A percentile compares a stretch with the other conserved stretches of the same genome.
Conservation (phyloP, 1,140 invertebrate species). For the Eubasilissa regina region DNA sequence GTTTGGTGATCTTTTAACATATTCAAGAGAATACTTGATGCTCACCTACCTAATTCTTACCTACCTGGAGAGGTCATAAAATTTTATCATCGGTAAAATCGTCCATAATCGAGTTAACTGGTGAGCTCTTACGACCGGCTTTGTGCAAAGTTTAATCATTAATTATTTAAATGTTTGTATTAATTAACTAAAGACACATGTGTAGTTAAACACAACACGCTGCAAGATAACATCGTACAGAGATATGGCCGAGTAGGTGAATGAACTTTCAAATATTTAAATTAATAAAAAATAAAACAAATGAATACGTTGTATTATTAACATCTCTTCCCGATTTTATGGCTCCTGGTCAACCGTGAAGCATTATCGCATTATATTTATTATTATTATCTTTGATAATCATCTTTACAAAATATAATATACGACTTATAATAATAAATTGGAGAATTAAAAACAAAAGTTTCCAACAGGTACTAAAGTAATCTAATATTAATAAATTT, state of each 20-base stretch:
- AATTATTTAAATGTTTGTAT: slow-evolving; percentile 35
- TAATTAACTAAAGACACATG: slow-evolving; percentile 40
- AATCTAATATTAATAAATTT: background rate
- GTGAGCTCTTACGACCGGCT: background rate
- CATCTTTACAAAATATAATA: too few species aligned
- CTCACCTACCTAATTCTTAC: too few species aligned
- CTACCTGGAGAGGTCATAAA: background rate
- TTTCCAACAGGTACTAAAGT: background rate
- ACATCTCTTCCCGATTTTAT: background rate
- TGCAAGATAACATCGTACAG: slow-evolving; percentile 37
- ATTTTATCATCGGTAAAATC: slow-evolving; percentile 29
- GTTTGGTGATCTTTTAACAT: slow-evolving; percentile 9
- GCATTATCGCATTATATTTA: too few species aligned
- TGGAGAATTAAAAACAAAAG: background rate
- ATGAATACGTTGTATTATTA: too few species aligned
- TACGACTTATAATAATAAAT: background rate
- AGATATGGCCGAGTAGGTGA: background rate
- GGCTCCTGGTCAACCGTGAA: background rate
- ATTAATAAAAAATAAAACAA: too few species aligned
- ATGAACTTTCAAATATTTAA: background rate
- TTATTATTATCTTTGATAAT: too few species aligned
- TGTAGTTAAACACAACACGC: slow-evolving; percentile 32
- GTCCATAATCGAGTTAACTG: slow-evolving; percentile 16
- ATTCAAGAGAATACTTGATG: background rate
- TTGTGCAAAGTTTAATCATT: slow-evolving; percentile 11